Conservation (phyloP, 2,797 vertebrate species). For the Netta rufina region DNA sequence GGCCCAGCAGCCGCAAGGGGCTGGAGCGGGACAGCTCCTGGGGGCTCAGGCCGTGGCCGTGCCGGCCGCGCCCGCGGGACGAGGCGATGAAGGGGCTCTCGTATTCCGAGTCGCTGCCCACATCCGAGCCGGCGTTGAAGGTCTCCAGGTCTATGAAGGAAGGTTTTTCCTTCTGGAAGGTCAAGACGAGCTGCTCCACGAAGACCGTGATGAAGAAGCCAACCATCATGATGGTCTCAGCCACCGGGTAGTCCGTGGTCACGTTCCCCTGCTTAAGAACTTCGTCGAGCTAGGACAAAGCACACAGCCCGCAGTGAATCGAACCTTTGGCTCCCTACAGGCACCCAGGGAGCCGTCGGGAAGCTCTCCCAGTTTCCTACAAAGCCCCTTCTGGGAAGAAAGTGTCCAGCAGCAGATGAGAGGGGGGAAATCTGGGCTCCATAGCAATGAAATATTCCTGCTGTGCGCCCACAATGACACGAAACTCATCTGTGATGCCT, state of each 20-base stretch:
- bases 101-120: slow-evolving; percentile 91
- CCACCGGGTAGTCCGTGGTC: slow-evolving; percentile 86
- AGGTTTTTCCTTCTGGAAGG: slow-evolving; percentile 88
- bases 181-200: slow-evolving; percentile 89
- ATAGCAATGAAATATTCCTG: not conserved
- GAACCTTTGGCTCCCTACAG: rapidly evolving
- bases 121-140: slow-evolving; percentile 90
- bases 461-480: rapidly evolving
- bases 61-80: slow-evolving; percentile 50
- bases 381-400: no score
- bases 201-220: slow-evolving; percentile 93
- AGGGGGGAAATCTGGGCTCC: not conserved
- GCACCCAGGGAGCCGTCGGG: not conserved
- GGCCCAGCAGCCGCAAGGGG: slow-evolving; percentile 84
- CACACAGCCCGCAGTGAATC: not conserved
- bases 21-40: slow-evolving; percentile 79
- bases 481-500: rapidly evolving
- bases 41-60: slow-evolving; percentile 69
- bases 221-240: slow-evolving; percentile 91
- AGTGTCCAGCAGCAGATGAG: not conserved
- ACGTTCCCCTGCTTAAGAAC: slow-evolving; percentile 82
- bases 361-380: not conserved
- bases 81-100: slow-evolving; percentile 89
- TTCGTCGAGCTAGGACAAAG: slow-evolving; percentile 77
- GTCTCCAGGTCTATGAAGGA: slow-evolving; percentile 94